Evolutionary conservation across 1,140 invertebrate species (phyloP).

Genomic region (Drosophila melanogaster): Release_6_plus_ISO1_MT NC_004354.4:2656501-2657000

Average conservation of each 20-base stretch:
- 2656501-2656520: conserved; percentile 19
- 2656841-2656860: too few species aligned
- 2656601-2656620: conserved; percentile 18
- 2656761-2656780: conserved; percentile 33
- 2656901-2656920: too few species aligned
- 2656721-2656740: conserved; percentile 78
- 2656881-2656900: too few species aligned
- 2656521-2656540: conserved; percentile 41
- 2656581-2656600: conserved; percentile 68
- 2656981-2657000: background rate
- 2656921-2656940: conserved; percentile 8
- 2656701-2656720: conserved; percentile 34
- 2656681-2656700: conserved; percentile 5
- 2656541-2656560: conserved; percentile 35
- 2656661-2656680: background rate
- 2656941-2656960: background rate
- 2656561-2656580: conserved; percentile 71
- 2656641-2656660: conserved; percentile 1
- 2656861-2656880: too few species aligned
- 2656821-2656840: too few species aligned
- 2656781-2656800: background rate
- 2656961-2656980: background rate
- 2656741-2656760: conserved; percentile 47
- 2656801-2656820: background rate
- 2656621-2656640: too few species aligned